Base-by-base conservation (phyloP, 35 echinoderm and acorn worm genomes). In the Holothuria glaberrima region DNA sequence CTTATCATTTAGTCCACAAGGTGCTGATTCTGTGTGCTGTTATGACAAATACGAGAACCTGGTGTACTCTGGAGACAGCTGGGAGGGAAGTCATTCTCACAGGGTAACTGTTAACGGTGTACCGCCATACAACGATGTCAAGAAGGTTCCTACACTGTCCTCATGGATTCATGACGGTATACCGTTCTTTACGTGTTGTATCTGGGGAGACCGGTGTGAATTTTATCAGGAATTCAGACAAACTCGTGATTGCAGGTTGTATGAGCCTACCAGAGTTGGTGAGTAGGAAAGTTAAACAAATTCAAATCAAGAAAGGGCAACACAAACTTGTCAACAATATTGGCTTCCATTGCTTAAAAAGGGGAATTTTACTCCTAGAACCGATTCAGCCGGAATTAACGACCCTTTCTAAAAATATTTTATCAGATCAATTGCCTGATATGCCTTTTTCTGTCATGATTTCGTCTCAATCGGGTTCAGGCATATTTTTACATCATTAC, bases 151-250 rank as follows among this genome's bases (percentile, higher is more conserved):
- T 5, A 29, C 75, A 3, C 29, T 98, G 30, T 98, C 96, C 18
- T 78, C 77, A 9, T 94, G 90, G 88, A 76, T 91, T 3, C 38
- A 90, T 35, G 96, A 98, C 68, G 71, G 88, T 0, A 80, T 92
- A 19, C 90, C 91, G 0, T 98, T 86, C 73, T 98, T 90, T 61
- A 83, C 65, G 32, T 98, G 96, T 60, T 98, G 96, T 78, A 70
- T 98, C 12, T 98, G 93, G 93, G 93, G 93, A 27, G 93, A 95
- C 57, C 66, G 89, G n/a, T 98, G 96, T 65, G 93, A 94, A 25
- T 85, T 82, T 30, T 98, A 94, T 17, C 96, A 95, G 77, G 64
- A 90, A 17, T 82, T 92, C 12, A 30, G 96, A 58, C 93, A 91
- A 58, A 98, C 96, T 12, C 71, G 90, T 48, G 93, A 95, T 48